phyloP scores from a whole-genome alignment of 2,113 vertebrate species.

The Otis tarda region DNA sequence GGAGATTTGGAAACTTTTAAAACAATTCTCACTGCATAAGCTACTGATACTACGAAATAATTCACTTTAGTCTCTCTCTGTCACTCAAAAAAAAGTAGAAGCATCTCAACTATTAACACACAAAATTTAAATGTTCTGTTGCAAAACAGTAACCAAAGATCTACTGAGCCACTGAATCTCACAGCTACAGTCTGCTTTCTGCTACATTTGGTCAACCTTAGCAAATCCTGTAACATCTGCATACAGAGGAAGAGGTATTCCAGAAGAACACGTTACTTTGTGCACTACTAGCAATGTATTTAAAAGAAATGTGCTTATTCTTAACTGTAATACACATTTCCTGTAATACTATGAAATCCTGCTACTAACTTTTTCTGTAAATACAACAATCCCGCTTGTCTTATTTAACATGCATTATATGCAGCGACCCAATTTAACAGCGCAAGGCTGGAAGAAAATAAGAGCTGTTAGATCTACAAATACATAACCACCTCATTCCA shows the following conservation, averaged over 20 bases:
- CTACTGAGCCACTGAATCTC: background rate
- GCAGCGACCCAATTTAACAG: slow-evolving; percentile 50
- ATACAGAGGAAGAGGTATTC: background rate
- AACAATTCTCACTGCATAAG: background rate
- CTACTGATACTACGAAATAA: background rate
- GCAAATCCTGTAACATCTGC: background rate
- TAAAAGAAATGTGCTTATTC: background rate
- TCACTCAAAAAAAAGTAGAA: background rate
- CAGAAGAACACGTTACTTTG: background rate
- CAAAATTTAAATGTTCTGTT: background rate
- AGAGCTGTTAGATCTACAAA: background rate
- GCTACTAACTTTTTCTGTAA: background rate
- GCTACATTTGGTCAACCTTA: background rate
- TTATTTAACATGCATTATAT: slow-evolving; percentile 50
- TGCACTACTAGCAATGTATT: background rate
- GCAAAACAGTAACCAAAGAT: background rate
- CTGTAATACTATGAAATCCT: background rate
- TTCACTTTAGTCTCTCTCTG: background rate
- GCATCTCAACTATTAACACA: background rate
- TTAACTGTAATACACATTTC: background rate
- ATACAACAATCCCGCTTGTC: background rate
- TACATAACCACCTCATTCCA: background rate
- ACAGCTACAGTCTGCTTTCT: background rate
- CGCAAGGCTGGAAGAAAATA: background rate
- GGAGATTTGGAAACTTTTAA: background rate